Conservation (phyloP, 2,888 invertebrate species). For the Nomada ruficornis region DNA sequence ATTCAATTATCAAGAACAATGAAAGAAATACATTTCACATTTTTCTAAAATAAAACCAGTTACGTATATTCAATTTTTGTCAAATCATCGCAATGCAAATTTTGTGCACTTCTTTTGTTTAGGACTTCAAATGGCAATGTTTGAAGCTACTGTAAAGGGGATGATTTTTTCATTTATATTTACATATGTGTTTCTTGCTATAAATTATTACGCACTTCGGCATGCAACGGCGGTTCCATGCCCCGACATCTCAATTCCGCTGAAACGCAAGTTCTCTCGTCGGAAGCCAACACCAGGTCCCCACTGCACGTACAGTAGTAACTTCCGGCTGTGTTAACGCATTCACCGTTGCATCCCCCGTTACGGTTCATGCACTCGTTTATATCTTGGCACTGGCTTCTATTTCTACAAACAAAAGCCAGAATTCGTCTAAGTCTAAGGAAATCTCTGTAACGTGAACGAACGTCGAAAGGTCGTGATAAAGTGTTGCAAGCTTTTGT, state of each 20-base stretch:
- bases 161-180: no score
- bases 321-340: conserved; percentile 83
- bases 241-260: conserved; percentile 73
- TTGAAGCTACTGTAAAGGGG: no score
- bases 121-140: not conserved
- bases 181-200: not conserved
- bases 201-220: conserved; percentile 74
- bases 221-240: conserved; percentile 75
- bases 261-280: conserved; percentile 81
- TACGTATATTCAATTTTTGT: no score
- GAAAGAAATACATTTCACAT: not conserved
- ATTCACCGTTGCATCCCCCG: conserved; percentile 83
- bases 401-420: conserved; percentile 71
- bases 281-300: conserved; percentile 79
- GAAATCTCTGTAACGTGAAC: conserved; percentile 4
- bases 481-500: not conserved
- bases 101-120: not conserved
- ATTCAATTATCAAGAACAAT: not conserved
- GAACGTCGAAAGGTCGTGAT: not conserved
- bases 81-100: no score
- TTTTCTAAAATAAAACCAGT: no score
- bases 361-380: conserved; percentile 82
- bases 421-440: conserved; percentile 11
- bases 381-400: conserved; percentile 80
- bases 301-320: conserved; percentile 81